These are phyloP conservation scores for Natator depressus DNA, from an alignment of 2,113 vertebrate genomes.

Conservation along the genomic window DNA sequence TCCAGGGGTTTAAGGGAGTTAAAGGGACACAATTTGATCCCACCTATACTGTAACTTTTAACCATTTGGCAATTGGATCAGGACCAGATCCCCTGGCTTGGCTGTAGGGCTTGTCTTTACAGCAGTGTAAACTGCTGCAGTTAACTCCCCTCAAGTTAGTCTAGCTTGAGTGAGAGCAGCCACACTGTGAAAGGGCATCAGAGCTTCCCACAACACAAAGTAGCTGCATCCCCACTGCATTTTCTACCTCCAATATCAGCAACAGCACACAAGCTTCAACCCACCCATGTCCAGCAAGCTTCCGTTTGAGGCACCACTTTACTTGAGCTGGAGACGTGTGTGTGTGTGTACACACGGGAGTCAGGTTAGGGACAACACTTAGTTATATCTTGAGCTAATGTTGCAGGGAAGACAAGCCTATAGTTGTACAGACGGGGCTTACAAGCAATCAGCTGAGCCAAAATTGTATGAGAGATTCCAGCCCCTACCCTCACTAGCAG, in stretches of 20 bases:
- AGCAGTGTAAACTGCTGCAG: not conserved
- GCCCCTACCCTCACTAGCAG: not conserved
- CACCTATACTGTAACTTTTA: slow-evolving; percentile 42
- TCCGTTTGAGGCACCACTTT: not conserved
- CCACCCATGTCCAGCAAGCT: not conserved
- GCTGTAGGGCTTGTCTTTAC: slow-evolving; percentile 10
- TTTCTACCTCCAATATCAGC: too few relatives aligned
- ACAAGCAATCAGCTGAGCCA: not conserved
- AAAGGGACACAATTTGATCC: slow-evolving; percentile 9
- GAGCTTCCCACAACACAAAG: slow-evolving; percentile 7
- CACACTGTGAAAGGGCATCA: slow-evolving; percentile 20
- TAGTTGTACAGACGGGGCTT: accelerated
- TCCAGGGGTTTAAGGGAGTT: not conserved
- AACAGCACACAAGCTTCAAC: accelerated
- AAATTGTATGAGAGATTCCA: accelerated
- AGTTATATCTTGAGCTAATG: not conserved
- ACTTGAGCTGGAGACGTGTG: not conserved
- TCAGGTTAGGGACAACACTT: not conserved
- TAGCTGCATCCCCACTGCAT: not conserved
- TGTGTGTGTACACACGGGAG: not conserved
- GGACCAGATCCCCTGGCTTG: slow-evolving; percentile 3
- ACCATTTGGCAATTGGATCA: not conserved
- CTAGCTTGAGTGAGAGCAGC: not conserved
- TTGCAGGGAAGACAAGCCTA: not conserved
- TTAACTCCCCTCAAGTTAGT: too few relatives aligned